Evolutionary conservation across 2,113 vertebrate genomes (phyloP), one percentile per base, ranked within the genome.

Genomic region (Spea multiplicata): DNA sequence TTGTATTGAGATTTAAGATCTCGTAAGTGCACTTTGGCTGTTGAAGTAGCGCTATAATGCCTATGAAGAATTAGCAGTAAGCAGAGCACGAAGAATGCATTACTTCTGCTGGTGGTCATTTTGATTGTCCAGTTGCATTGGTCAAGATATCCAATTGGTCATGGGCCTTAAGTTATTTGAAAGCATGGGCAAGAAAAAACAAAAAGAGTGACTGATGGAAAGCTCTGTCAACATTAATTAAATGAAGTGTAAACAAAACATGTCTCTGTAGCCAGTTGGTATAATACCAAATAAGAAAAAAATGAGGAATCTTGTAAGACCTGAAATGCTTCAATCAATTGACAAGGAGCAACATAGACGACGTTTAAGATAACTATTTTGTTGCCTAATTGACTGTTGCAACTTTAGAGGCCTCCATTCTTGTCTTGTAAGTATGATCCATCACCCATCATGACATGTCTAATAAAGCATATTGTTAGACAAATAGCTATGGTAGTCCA

Each of bases 191-290:
- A 80, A 68, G 57, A 86, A 85, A 84, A 77, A 82, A 82, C 83
- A 84, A 80, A 81, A 83, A 79, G 14, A n/a, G 16, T 75, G 71
- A 81, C 45, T 5, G 69, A 52, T 65, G 77, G 65, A 73, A 67
- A 67, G 76, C 65, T 83, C 78, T 86, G 81, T 89, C 85, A 84
- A 55, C 70, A 73, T 76, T 74, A 86, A 74, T 83, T 83, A 85
- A 84, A 59, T 82, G 65, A 86, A 82, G 83, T 85, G 87, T 87
- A 87, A 86, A 83, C 84, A 88, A 83, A 74, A 75, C 82, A 66
- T 65, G 47, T 78, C 83, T 76, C 74, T 76, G 46, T 9, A 78
- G 83, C 84, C 76, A 84, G 71, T 85, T 84, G 82, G 70, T 75
- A 70, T 82, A 68, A 7, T 74, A 57, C 45, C 66, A 6, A 70